Evolutionary conservation across 2,113 vertebrate genomes (phyloP).

Genomic region (Zosterops japonicus): DNA sequence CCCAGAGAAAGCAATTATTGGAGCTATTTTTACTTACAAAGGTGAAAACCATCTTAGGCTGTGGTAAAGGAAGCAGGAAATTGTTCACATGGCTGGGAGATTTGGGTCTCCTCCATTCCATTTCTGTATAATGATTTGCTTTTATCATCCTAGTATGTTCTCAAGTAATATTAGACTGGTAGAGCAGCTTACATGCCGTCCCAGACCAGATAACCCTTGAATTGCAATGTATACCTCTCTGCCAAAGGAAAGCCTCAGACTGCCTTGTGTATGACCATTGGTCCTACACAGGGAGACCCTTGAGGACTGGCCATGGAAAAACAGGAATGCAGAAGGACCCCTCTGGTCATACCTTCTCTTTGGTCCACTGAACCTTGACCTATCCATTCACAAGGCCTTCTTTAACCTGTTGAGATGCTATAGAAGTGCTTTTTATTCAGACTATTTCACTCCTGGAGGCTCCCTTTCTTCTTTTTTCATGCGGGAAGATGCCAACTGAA

Average conservation of each 20-base stretch:
- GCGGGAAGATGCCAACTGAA: neutral
- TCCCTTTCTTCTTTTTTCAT: neutral
- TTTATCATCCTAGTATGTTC: neutral
- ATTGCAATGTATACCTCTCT: neutral
- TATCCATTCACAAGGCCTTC: neutral
- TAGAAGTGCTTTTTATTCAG: neutral
- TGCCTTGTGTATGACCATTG: neutral
- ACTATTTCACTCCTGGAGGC: neutral
- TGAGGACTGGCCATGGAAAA: neutral
- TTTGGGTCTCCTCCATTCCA: neutral
- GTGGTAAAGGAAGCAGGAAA: neutral
- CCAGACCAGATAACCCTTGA: neutral
- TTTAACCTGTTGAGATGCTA: neutral
- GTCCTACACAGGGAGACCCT: neutral
- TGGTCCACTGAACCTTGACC: neutral
- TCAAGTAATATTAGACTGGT: neutral
- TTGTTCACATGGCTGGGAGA: neutral
- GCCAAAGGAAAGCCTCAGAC: neutral
- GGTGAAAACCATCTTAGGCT: neutral
- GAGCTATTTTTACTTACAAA: neutral
- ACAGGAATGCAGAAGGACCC: neutral
- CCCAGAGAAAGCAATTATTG: neutral
- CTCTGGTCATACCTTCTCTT: neutral
- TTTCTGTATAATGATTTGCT: neutral
- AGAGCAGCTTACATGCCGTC: neutral